phyloP scores from a whole-genome alignment of 2,113 vertebrate genomes.

The Gila orcuttii region DNA sequence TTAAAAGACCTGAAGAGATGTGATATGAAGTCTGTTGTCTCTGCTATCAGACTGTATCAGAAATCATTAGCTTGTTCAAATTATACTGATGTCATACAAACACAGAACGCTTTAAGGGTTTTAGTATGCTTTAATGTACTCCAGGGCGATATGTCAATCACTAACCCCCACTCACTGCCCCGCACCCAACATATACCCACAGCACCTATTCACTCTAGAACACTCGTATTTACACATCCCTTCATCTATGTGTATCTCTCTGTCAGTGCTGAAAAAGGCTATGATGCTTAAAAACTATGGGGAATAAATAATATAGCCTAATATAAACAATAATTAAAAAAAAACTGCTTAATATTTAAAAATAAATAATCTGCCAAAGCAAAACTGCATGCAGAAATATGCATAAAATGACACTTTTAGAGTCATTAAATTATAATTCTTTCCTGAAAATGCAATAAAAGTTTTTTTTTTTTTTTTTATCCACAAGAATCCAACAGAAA shows the following conservation, averaged over 20 bases:
- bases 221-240: conserved; percentile 50
- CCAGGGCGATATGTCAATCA: conserved; percentile 40
- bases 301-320: too few species aligned
- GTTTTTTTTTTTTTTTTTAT: background rate
- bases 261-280: background rate
- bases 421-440: too few species aligned
- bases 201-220: conserved; percentile 70
- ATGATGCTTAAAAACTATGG: background rate
- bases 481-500: background rate
- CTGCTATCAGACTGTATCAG: conserved; percentile 6
- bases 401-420: too few species aligned
- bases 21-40: conserved; percentile 1
- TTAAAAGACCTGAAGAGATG: conserved; percentile 1
- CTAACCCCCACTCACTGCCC: conserved; percentile 23
- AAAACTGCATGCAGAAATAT: too few species aligned
- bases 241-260: background rate
- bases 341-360: too few species aligned
- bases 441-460: too few species aligned
- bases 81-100: conserved; percentile 29
- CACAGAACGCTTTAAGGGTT: conserved; percentile 21
- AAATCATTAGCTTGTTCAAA: conserved; percentile 32
- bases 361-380: too few species aligned
- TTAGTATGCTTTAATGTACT: conserved; percentile 53
- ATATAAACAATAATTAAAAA: too few species aligned
- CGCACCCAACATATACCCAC: conserved; percentile 55